Conservation (phyloP, 1,140 invertebrate species). For the Ceratosolen solmsi region DNA sequence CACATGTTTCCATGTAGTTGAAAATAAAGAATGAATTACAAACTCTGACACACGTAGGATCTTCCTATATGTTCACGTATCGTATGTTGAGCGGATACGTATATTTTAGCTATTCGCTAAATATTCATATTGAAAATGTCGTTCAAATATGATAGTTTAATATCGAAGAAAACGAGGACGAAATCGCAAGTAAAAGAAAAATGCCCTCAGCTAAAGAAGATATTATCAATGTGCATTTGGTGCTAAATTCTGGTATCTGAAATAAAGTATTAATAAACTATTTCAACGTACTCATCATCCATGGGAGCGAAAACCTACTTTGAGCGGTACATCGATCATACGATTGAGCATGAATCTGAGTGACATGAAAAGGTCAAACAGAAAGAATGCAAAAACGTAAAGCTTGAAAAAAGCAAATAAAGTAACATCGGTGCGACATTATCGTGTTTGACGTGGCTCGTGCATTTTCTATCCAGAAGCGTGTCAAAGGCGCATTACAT, state of each 20-base stretch:
- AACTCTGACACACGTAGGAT: no score
- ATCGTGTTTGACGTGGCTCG: constrained; percentile 15
- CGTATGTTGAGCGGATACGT: not conserved
- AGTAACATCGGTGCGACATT: not conserved
- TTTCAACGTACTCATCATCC: constrained; percentile 17
- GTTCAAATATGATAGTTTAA: not conserved
- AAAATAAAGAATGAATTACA: no score
- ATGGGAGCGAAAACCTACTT: not conserved
- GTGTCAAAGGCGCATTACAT: not conserved
- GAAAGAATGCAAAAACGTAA: not conserved
- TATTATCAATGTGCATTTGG: constrained; percentile 1
- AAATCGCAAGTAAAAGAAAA: not conserved
- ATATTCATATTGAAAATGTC: not conserved
- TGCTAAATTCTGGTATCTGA: not conserved
- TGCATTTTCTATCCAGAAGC: constrained; percentile 14
- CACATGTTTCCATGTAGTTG: no score
- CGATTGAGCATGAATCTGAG: constrained; percentile 4
- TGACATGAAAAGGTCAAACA: constrained; percentile 21
- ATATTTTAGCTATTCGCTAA: not conserved
- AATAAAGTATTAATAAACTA: constrained; percentile 47
- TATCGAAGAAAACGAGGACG: not conserved
- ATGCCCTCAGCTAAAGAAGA: not conserved
- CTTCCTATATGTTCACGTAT: not conserved
- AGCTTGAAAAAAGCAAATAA: not conserved
- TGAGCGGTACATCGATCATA: no score